Base-by-base conservation (phyloP, 2,113 vertebrate genomes). In the Taxidea taxus region DNA sequence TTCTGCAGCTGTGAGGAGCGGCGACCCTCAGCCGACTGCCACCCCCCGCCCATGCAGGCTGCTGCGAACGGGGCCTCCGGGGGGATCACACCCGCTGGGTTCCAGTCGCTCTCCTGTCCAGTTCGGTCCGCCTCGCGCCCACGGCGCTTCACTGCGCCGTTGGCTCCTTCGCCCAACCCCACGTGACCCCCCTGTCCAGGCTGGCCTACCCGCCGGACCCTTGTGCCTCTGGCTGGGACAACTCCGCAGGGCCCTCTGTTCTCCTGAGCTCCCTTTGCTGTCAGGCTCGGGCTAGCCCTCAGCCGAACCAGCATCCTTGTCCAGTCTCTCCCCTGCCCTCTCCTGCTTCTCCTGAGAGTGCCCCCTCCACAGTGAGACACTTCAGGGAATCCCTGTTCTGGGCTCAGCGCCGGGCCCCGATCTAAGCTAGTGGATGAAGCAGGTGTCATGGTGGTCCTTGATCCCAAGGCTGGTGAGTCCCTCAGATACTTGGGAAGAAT, bases 1-100 rank as follows among this genome's bases (percentile, higher is more conserved):
- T 99, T 99, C 97, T 99, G 97, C 37, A 99, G 96, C 99, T 99
- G 97, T 2, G 66, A 14, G 27, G 29, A 18, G 37, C 39, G 13
- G 42, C 18, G 42, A 5, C 15, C 2, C 0, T 90, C 58, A 56
- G 44, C 23, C 1, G 42, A 7, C 6, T 0, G 5, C 12, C 12
- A 5, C 0, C 25, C 14, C 3, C 27, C 1, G 25, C 23, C 39
- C 56, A 6, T 11, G 21, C 18, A 21, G 49, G 62, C 29, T 7
- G 29, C 60, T 4, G 62, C 86, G 0, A 5, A 4, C 7, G 77
- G 68, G 72, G 6, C 34, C 37, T 2, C 3, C 8, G 29, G 3
- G 2, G 9, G 81, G 81, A 2, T 49, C 78, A n/a, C 29, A 20
- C 72, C 12, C 0, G 16, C 10, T 13, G 39, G n/a, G 54, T 34